Evolutionary conservation across 2,888 invertebrate species (phyloP).

Genomic region (Calliopum simillimum): DNA sequence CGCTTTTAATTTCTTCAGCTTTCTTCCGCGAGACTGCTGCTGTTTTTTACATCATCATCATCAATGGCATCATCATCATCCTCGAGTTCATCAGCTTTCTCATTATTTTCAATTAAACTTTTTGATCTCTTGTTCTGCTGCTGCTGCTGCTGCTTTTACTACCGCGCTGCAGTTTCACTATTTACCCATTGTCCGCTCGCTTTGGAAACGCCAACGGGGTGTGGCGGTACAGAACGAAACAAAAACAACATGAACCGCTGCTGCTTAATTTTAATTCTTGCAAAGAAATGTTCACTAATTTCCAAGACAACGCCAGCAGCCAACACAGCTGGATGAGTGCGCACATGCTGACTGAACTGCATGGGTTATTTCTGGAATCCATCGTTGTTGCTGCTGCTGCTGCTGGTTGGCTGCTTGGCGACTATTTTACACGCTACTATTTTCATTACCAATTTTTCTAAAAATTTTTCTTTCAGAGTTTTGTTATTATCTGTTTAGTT

Average conservation of each 20-base stretch:
- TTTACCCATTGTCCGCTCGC: neutral
- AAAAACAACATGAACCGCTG: too few species aligned
- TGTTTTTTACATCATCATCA: constrained; percentile 9
- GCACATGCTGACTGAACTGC: neutral
- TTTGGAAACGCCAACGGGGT: neutral
- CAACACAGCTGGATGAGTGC: constrained; percentile 19
- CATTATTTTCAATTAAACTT: constrained; percentile 42
- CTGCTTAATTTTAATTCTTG: neutral
- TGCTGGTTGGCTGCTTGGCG: neutral
- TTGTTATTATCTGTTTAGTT: neutral
- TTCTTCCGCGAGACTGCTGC: constrained; percentile 5
- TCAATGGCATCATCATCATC: neutral
- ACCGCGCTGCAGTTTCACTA: neutral
- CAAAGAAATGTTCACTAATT: constrained; percentile 22
- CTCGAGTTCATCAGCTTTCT: constrained; percentile 29
- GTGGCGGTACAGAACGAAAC: too few species aligned
- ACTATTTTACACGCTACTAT: constrained; percentile 4
- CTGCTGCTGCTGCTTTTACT: too few species aligned
- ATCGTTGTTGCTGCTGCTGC: too few species aligned
- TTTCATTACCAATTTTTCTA: too few species aligned
- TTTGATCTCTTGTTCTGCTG: constrained; percentile 23
- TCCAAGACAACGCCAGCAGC: constrained; percentile 16
- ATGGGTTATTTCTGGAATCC: too few species aligned
- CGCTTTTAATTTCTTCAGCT: neutral
- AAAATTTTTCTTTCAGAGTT: neutral